A percentile compares a stretch with the other conserved stretches of the same genome.
Conservation (phyloP, 2,888 invertebrate species). For the Cloeon dipterum region DNA sequence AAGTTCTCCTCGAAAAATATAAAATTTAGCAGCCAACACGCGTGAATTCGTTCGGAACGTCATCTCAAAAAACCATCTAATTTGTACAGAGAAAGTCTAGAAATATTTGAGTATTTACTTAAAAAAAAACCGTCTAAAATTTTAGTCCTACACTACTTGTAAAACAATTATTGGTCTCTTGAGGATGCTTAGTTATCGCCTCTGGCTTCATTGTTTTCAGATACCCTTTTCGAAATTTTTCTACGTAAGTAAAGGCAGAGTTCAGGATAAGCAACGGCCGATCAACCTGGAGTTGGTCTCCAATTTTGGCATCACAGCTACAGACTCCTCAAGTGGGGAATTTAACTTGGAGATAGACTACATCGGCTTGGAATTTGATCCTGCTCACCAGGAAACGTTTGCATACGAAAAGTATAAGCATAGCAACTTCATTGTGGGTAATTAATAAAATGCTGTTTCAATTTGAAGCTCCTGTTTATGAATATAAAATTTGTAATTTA, state of each 20-base stretch:
- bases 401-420: constrained; percentile 86
- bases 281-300: constrained; percentile 36
- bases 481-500: constrained; percentile 1
- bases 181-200: too few species aligned
- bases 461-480: background rate
- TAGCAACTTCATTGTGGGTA: constrained; percentile 34
- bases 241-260: constrained; percentile 52
- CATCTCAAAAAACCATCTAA: too few species aligned
- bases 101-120: too few species aligned
- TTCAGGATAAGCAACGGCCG: constrained; percentile 58
- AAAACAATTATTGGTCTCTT: too few species aligned
- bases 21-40: too few species aligned
- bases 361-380: constrained; percentile 67
- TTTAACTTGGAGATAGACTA: constrained; percentile 85
- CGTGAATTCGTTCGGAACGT: too few species aligned
- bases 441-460: constrained; percentile 5
- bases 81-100: too few species aligned
- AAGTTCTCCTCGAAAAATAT: too few species aligned
- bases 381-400: constrained; percentile 54
- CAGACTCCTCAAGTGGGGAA: constrained; percentile 56
- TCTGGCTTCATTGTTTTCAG: constrained; percentile 28
- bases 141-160: too few species aligned
- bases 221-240: constrained; percentile 90
- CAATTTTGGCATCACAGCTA: constrained; percentile 60
- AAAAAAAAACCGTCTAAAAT: too few species aligned